Conservation (phyloP, 2,113 vertebrate species). For the Empidonax alnorum region DNA sequence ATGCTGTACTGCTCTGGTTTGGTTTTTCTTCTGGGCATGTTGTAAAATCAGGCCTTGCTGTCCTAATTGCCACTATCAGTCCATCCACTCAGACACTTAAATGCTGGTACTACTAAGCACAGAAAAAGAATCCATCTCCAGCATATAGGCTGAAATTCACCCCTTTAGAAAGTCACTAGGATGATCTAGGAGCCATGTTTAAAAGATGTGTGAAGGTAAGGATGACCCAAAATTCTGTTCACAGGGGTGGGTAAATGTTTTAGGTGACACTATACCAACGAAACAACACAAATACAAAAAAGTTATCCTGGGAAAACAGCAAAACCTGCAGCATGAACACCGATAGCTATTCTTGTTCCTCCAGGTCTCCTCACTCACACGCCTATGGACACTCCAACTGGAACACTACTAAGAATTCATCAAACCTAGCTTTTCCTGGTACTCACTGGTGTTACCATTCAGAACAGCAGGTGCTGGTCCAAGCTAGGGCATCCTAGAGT, state of each 20-base stretch:
- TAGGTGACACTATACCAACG: not conserved
- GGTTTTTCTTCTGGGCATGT: not conserved
- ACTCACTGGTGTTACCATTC: not conserved
- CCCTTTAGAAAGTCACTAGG: not conserved
- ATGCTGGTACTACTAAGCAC: not conserved
- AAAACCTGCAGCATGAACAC: not conserved
- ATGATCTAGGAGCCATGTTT: not conserved
- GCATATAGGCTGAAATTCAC: not conserved
- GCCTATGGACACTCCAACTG: not conserved
- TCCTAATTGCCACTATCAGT: not conserved
- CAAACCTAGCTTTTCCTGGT: not conserved
- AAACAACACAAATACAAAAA: not conserved
- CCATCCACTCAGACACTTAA: not conserved
- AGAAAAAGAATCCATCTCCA: not conserved
- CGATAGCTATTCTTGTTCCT: not conserved
- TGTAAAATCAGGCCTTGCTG: not conserved
- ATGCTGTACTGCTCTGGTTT: not conserved
- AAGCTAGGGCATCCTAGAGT: not conserved
- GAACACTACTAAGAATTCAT: not conserved
- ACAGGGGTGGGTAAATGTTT: not conserved
- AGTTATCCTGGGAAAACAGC: not conserved
- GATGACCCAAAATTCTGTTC: not conserved
- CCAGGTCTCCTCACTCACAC: not conserved
- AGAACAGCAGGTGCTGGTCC: fast-evolving
- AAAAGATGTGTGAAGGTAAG: not conserved